Evolutionary conservation across 2,888 invertebrate genomes (phyloP), one percentile per base, ranked within the genome.

Genomic region (Agriotes lineatus): DNA sequence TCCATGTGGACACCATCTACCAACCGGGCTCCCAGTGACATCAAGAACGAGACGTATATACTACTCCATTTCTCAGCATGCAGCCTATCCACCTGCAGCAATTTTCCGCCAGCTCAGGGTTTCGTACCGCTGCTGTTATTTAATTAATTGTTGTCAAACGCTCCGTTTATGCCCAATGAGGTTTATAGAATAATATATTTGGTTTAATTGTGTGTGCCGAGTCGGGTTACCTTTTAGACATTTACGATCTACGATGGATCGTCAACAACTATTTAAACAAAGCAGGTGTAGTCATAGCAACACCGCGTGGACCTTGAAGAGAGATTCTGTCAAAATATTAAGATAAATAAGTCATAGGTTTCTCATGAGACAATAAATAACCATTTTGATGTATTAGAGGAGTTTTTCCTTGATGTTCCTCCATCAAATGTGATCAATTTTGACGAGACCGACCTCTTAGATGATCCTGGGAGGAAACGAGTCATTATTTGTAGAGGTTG

Each of bases 361-460:
- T 37, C 37, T n/a, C 37, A 5, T 5, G n/a, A 2, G 5, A 37
- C 37, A 25, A 66, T 73, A 19, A 48, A 52, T 25, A 22, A 14
- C 14, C 69, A 69, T 61, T 69, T 73, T 45, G 44, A 56, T 14
- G 63, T 69, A 44, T 62, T 72, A 44, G 45, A 52, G 33, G 9
- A 59, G 39, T 7, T 9, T 18, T 65, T 19, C 19, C 58, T 39
- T 42, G 56, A 12, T 64, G 30, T 30, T 30, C 30, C 30, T 76
- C 45, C 72, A 71, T 16, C 68, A 72, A 18, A 78, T 78, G 14
- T 30, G 5, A 66, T 78, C 18, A 83, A 83, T 62, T 83, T 79
- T 73, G 81, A 82, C 65, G 79, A 82, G 65, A 80, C 79, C 1
- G 80, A 80, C 52, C 68, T 83, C 4, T 61, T 74, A 9, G 81